Conservation (phyloP, 1,140 invertebrate genomes). For the Artemia franciscana region DNA sequence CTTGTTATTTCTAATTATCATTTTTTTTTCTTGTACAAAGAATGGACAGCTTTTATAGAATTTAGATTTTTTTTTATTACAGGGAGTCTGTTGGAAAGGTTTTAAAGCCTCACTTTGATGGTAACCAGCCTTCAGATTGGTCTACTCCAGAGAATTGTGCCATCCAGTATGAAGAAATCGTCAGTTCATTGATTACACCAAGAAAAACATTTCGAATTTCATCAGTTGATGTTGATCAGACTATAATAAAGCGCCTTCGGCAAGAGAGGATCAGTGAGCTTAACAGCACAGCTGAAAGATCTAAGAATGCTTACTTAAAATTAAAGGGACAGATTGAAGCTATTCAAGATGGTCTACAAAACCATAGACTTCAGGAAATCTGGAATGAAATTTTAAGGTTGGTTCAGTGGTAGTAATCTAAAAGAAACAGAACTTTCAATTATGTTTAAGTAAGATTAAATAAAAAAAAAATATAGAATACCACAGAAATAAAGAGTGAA, state of each 20-base stretch:
- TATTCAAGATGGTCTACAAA: neutral
- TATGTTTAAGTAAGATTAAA: too few relatives aligned
- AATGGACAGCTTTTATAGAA: too few relatives aligned
- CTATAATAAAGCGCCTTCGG: neutral
- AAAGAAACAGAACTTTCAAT: too few relatives aligned
- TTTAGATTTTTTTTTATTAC: neutral
- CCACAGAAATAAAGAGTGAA: too few relatives aligned
- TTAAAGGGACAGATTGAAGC: neutral
- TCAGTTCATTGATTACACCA: neutral
- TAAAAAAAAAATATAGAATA: too few relatives aligned
- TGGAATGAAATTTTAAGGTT: neutral
- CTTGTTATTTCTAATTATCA: too few relatives aligned
- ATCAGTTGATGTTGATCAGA: neutral
- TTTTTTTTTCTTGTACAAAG: too few relatives aligned
- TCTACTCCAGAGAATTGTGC: neutral
- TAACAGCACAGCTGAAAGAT: neutral
- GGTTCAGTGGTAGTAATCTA: too few relatives aligned
- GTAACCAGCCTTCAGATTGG: neutral
- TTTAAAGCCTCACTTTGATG: neutral
- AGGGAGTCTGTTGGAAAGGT: neutral
- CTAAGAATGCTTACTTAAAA: neutral
- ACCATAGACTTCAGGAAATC: neutral
- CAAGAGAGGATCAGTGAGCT: neutral
- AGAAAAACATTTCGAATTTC: neutral
- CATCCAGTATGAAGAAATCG: neutral